Evolutionary conservation across 2,113 vertebrate genomes (phyloP).

Genomic region (Ondatra zibethicus): DNA sequence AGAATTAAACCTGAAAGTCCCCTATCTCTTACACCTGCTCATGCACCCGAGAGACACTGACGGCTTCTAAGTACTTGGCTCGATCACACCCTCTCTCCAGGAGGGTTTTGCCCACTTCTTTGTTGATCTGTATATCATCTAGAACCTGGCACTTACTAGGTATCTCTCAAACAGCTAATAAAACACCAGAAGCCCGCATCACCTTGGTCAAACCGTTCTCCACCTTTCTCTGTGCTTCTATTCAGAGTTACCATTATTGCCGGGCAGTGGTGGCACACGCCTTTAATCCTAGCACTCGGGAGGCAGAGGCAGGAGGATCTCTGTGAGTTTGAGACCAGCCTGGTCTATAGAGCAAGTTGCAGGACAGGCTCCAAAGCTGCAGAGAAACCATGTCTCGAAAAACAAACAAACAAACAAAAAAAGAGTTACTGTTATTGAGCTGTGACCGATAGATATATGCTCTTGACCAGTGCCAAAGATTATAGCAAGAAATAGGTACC

Average conservation of each 20-base stretch:
- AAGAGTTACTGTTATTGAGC: not conserved
- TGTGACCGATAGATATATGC: not conserved
- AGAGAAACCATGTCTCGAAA: no score
- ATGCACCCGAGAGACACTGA: not conserved
- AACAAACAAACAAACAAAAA: no score
- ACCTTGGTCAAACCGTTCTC: not conserved
- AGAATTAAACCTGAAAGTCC: not conserved
- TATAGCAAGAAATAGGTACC: conserved; percentile 10
- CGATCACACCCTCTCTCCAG: not conserved
- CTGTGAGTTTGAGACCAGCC: no score
- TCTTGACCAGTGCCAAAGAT: not conserved
- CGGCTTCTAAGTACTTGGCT: not conserved
- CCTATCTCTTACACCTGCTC: not conserved
- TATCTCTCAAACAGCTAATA: not conserved
- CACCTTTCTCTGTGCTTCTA: not conserved
- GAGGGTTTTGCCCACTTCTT: not conserved
- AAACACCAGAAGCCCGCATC: not conserved
- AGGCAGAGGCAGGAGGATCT: no score
- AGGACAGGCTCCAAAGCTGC: no score
- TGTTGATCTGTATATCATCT: not conserved
- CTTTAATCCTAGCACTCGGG: no score
- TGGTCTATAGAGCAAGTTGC: no score
- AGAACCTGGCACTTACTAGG: not conserved
- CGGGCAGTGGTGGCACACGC: no score
- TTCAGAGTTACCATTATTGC: not conserved